Base-by-base conservation (phyloP, 2,888 invertebrate genomes). In the Callinectes sapidus region DNA sequence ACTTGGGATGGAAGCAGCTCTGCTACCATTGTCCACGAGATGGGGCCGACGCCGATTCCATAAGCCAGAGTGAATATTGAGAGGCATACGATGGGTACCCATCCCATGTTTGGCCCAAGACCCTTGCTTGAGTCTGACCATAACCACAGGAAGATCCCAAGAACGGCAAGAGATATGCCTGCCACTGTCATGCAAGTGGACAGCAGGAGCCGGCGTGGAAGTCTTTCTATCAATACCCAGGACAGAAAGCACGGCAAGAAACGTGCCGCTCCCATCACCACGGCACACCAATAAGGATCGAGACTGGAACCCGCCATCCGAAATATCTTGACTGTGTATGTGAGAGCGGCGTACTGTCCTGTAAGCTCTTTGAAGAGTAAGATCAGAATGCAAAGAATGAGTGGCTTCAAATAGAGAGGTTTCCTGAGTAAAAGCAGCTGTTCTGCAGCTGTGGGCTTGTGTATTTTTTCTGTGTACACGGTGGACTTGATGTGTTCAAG, bases 161-260 rank as follows among this genome's bases (percentile, higher is more conserved):
- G 98, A 1, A 97, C 97, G 35, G 97, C 97, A 95, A 98, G 96
- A 23, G 98, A 98, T 96, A 98, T 97, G 0, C 98, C 97, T 97
- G 98, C 98, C 95, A 98, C 96, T n/a, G 98, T 97, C 94, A 97
- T 97, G 95, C 98, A 98, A 87, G 98, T 97, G 94, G 98, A 97
- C 94, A 98, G 96, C 91, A 98, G 96, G 5, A 98, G 97, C 89
- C 98, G 96, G 94, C 98, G 96, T 14, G 98, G 98, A 39, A 97
- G 97, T 39, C 97, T 97, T 95, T 98, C 98, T 95, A 98, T 98
- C 90, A 98, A 96, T 94, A 98, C 96, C 95, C 97, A 98, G 66
- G 98, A 98, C 61, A 98, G 96, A 95, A 98, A 96, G 0, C 98
- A 98, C 1, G 98, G 98, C n/a, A 98, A 96, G 1, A 98, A 96